Evolutionary conservation across 2,888 invertebrate genomes (phyloP).

Genomic region (Steromphala cineraria): DNA sequence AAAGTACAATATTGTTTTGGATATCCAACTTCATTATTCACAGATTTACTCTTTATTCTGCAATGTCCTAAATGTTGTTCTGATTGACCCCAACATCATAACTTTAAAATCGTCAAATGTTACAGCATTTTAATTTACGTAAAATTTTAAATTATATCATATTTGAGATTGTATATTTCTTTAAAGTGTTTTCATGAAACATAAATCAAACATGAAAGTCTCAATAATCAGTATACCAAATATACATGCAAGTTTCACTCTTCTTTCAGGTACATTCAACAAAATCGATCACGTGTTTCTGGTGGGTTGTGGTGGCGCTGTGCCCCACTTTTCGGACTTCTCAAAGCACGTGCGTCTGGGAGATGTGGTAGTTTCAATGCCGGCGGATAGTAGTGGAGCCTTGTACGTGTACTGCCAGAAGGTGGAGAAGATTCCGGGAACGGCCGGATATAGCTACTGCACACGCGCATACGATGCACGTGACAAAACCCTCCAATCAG

Average conservation of each 20-base stretch:
- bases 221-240: too few species aligned
- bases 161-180: too few species aligned
- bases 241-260: not conserved
- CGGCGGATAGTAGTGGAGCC: constrained; percentile 52
- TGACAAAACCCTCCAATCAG: constrained; percentile 53
- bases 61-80: too few species aligned
- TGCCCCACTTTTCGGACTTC: constrained; percentile 97
- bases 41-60: too few species aligned
- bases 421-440: constrained; percentile 49
- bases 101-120: too few species aligned
- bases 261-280: constrained; percentile 88
- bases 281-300: constrained; percentile 94
- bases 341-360: constrained; percentile 91
- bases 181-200: too few species aligned
- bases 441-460: constrained; percentile 64
- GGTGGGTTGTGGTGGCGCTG: constrained; percentile 97
- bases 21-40: too few species aligned
- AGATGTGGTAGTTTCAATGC: constrained; percentile 72
- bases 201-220: too few species aligned
- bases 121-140: too few species aligned
- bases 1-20: too few species aligned
- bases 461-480: constrained; percentile 56
- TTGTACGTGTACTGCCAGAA: constrained; percentile 89
- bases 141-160: too few species aligned
- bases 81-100: too few species aligned